These are phyloP conservation scores for Papilio protenor DNA, from an alignment of 2,888 invertebrate species.

Conservation along the genomic window DNA sequence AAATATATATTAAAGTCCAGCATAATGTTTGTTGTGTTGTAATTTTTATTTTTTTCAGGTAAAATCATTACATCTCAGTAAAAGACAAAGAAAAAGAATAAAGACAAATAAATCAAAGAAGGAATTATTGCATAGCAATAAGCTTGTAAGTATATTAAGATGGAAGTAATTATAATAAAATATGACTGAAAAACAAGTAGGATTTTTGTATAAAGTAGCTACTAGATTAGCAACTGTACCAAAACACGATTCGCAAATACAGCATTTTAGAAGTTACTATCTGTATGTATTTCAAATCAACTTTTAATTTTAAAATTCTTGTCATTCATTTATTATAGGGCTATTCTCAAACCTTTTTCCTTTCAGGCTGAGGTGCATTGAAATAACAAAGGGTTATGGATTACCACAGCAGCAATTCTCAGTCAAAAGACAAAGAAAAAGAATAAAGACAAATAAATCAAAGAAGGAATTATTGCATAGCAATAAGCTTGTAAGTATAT, in stretches of 20 bases:
- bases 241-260: conserved; percentile 51
- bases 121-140: conserved; percentile 60
- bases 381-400: conserved; percentile 63
- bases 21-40: not conserved
- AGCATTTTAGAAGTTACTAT: conserved; percentile 69
- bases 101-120: conserved; percentile 52
- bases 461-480: conserved; percentile 56
- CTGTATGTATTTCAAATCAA: conserved; percentile 60
- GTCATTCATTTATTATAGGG: not conserved
- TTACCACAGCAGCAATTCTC: conserved; percentile 72
- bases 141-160: conserved; percentile 62
- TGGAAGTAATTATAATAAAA: not conserved
- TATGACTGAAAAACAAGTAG: conserved; percentile 67
- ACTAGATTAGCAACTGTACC: conserved; percentile 52
- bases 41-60: conserved; percentile 59
- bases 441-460: conserved; percentile 53
- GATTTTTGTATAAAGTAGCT: conserved; percentile 66
- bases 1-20: too few relatives aligned
- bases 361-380: conserved; percentile 69
- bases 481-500: conserved; percentile 67
- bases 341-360: conserved; percentile 40
- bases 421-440: conserved; percentile 58
- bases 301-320: not conserved
- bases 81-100: conserved; percentile 61
- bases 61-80: conserved; percentile 59